These are phyloP conservation scores for Ennomos quercinarius DNA, from an alignment of 2,888 invertebrate genomes.

Conservation along the genomic window DNA sequence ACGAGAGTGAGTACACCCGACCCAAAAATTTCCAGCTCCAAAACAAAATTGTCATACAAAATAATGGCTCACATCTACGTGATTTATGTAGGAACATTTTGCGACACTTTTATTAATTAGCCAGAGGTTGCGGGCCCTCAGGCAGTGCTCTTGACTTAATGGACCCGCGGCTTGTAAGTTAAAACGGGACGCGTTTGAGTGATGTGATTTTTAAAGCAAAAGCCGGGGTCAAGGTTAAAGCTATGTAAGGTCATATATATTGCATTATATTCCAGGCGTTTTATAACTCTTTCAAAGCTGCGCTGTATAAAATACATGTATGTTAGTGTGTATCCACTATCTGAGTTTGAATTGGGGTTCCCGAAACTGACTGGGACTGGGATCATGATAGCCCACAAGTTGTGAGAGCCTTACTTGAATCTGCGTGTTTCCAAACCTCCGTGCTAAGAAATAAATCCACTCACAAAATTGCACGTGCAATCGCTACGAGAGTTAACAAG, in stretches of 20 bases:
- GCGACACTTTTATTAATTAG: constrained; percentile 58
- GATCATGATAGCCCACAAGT: no score
- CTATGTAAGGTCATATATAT: no score
- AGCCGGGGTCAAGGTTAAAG: constrained; percentile 16
- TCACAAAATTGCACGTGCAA: no score
- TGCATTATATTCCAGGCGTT: constrained; percentile 3
- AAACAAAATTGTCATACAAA: constrained; percentile 3
- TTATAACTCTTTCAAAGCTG: neutral
- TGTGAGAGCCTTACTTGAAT: no score
- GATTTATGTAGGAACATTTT: constrained; percentile 53
- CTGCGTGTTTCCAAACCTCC: no score
- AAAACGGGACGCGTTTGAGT: constrained; percentile 44
- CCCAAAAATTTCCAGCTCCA: neutral
- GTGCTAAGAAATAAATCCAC: no score
- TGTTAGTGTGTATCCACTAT: no score
- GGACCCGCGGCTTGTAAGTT: constrained; percentile 47
- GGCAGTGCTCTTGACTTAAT: constrained; percentile 49
- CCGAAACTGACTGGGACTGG: no score
- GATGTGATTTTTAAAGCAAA: constrained; percentile 28
- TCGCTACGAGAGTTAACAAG: no score
- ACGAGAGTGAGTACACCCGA: no score
- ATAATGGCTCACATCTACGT: constrained; percentile 3
- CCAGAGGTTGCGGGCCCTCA: constrained; percentile 34
- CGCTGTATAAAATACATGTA: no score
- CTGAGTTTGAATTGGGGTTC: no score